These are phyloP conservation scores for Myotis brandtii DNA, from an alignment of 2,113 vertebrate genomes.

Conservation along the genomic window DNA sequence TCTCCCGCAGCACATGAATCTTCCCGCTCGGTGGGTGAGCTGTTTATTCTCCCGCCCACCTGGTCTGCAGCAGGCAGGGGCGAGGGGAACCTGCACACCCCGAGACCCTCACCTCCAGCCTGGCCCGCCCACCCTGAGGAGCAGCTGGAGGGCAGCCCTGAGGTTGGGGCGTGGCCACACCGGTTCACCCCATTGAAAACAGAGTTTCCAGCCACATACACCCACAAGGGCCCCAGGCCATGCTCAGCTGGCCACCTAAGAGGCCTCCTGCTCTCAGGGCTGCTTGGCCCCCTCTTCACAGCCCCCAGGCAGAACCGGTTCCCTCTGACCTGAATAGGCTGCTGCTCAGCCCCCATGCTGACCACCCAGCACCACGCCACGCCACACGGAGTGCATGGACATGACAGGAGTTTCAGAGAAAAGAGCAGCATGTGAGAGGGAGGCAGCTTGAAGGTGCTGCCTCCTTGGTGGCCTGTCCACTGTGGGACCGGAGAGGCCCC, in stretches of 20 bases:
- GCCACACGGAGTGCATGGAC: background rate
- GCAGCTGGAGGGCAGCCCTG: background rate
- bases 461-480: background rate
- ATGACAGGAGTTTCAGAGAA: background rate
- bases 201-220: background rate
- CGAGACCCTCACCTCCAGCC: accelerated
- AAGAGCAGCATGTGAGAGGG: background rate
- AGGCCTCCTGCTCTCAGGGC: background rate
- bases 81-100: background rate
- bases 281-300: background rate
- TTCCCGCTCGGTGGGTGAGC: background rate
- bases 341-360: background rate
- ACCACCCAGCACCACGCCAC: background rate
- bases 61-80: background rate
- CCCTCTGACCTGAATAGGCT: background rate
- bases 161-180: background rate
- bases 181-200: background rate
- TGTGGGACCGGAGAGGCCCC: background rate
- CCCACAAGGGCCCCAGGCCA: too few relatives aligned
- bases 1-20: conserved; percentile 45
- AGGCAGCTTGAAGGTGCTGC: background rate
- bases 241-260: too few relatives aligned
- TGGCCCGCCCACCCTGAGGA: background rate
- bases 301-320: background rate
- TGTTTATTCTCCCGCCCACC: background rate